These are phyloP conservation scores for Forbesichthys agassizii DNA, from an alignment of 2,113 vertebrate species.

Conservation along the genomic window DNA sequence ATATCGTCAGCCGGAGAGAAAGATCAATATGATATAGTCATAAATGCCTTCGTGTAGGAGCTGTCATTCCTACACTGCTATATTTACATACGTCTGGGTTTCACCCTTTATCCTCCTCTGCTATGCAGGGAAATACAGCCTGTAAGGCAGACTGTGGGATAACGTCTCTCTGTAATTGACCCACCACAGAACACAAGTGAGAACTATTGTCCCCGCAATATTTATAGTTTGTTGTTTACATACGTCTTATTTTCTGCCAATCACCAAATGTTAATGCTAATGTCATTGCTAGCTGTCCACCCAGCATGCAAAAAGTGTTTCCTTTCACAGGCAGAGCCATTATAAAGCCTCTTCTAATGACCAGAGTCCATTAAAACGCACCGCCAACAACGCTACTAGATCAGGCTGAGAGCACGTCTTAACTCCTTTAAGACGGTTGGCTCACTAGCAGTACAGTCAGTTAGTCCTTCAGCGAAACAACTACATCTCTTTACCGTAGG, in stretches of 20 bases:
- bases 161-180: constrained; percentile 36
- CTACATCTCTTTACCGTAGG: neutral
- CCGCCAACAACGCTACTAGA: constrained; percentile 54
- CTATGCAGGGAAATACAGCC: constrained; percentile 29
- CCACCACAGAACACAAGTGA: constrained; percentile 29
- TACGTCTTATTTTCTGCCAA: neutral
- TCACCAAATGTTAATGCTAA: neutral
- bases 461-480: too few relatives aligned
- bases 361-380: constrained; percentile 66
- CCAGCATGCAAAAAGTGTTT: neutral
- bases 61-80: constrained; percentile 37
- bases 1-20: constrained; percentile 53
- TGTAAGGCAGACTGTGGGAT: constrained; percentile 38
- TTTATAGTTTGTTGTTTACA: neutral
- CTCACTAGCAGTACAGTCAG: constrained; percentile 42
- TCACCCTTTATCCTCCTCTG: constrained; percentile 5
- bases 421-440: constrained; percentile 67
- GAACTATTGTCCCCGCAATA: constrained; percentile 16
- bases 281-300: constrained; percentile 5
- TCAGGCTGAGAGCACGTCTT: constrained; percentile 58
- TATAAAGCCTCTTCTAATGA: constrained; percentile 23
- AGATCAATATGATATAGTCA: constrained; percentile 40
- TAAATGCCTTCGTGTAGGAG: constrained; percentile 1
- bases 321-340: constrained; percentile 21
- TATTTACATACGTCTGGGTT: constrained; percentile 26